Percentiles rank a stretch among this genome's conserved stretches.
These are phyloP conservation scores for Crotophaga sulcirostris DNA, from an alignment of 2,113 vertebrate species.

Conservation along the genomic window DNA sequence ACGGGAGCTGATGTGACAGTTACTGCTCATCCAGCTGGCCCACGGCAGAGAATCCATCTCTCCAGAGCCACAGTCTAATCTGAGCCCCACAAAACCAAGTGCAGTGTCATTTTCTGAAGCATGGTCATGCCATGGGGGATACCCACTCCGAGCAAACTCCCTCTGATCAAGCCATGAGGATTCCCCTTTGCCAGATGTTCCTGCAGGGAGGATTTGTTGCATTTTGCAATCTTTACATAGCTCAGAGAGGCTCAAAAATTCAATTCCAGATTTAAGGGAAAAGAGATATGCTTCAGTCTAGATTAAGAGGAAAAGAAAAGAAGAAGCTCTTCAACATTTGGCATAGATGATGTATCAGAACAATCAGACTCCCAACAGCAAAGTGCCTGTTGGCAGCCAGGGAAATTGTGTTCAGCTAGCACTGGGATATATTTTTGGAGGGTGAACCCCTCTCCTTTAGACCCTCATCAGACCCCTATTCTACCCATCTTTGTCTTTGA, in stretches of 20 bases:
- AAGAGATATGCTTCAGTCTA: not conserved
- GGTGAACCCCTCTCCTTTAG: not conserved
- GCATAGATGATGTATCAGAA: not conserved
- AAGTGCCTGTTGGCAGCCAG: not conserved
- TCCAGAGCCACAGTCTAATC: not conserved
- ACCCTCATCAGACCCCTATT: rapidly evolving
- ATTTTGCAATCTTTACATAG: not conserved
- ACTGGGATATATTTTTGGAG: not conserved
- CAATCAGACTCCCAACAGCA: not conserved
- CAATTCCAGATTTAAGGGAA: not conserved
- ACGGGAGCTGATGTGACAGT: rapidly evolving
- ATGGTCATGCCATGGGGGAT: not conserved
- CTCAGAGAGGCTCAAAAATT: not conserved
- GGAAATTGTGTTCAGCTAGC: not conserved
- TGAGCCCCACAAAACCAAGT: not conserved
- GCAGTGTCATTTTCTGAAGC: not conserved
- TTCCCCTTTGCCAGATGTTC: not conserved
- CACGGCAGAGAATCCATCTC: not conserved
- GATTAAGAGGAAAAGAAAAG: not conserved
- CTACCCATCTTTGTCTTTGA: not conserved
- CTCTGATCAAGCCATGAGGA: rapidly evolving
- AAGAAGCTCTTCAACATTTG: not conserved
- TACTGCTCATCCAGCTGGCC: not conserved
- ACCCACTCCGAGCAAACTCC: rapidly evolving
- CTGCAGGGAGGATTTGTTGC: rapidly evolving